These are phyloP conservation scores for Falco naumanni DNA, from an alignment of 2,797 vertebrate genomes.

Conservation along the genomic window DNA sequence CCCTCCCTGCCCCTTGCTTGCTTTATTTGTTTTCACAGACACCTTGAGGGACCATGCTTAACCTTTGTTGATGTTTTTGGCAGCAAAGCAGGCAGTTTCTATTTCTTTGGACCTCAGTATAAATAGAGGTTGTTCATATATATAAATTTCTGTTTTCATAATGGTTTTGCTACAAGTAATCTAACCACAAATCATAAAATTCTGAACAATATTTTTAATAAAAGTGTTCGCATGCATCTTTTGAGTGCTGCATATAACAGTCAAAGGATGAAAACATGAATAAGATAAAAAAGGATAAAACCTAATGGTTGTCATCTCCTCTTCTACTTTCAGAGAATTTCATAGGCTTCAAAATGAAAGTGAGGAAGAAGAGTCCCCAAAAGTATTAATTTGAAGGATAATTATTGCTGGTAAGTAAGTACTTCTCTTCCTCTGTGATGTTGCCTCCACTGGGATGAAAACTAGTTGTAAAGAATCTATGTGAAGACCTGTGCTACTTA, in stretches of 20 bases:
- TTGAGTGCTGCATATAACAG: neutral
- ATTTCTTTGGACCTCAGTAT: neutral
- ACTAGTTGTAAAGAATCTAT: neutral
- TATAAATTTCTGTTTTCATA: neutral
- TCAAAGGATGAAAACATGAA: neutral
- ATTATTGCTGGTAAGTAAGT: neutral
- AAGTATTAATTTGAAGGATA: neutral
- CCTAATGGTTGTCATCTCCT: neutral
- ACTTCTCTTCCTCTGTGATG: neutral
- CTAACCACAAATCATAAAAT: neutral
- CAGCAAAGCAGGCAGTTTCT: neutral
- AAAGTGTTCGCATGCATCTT: neutral
- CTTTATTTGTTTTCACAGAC: neutral
- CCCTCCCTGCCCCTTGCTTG: neutral
- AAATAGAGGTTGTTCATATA: neutral
- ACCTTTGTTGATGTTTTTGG: neutral
- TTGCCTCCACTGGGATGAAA: neutral
- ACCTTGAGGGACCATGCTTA: neutral
- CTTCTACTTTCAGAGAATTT: constrained; percentile 22
- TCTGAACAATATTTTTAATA: neutral
- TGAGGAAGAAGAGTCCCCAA: neutral
- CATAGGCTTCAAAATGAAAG: constrained; percentile 45
- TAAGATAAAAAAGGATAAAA: neutral
- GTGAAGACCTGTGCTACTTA: neutral
- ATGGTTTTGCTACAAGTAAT: neutral